Base-by-base conservation (phyloP, 2,888 invertebrate species). In the Oscheius sp. region DNA sequence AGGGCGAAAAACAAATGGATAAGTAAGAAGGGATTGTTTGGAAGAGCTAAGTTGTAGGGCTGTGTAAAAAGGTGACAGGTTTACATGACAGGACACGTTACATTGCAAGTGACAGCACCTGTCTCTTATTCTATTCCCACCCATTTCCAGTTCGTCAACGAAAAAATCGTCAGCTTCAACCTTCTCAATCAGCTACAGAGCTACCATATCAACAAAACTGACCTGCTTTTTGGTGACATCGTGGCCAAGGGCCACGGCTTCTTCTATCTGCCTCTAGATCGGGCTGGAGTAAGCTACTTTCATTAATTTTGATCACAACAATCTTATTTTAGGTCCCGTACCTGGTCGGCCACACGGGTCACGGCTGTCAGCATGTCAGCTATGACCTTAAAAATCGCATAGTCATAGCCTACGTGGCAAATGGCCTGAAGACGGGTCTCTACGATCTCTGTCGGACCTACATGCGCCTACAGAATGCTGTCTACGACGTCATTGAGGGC, bases 201-300 rank as follows among this genome's bases (percentile, higher is more conserved):
- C 32, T 77, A 74, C 47, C 76, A 76, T 70, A 75, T 77, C 57
- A 80, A 80, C 58, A 76, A 82, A 21, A 78, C 77, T 21, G 83
- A 84, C 70, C 65, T 82, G 42, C 76, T 84, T 59, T 80, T 84
- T 57, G 79, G 76, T 11, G 82, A 84, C 42, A 60, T 60, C 11
- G 76, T 80, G 10, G 77, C 82, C 48, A 82, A 82, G 68, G 83
- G 82, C 13, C 78, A 84, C 63, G 83, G 83, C 59, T 79, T 84
- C 59, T 79, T 84, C 76, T 79, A 82, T 70, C 65, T 80, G 68
- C 78, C 78, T 1, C 73, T 78, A 10, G 55, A 76, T 11, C 60
- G 79, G 57, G 78, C 77, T 35, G 79, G 79, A 33, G 79, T 80
- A 35, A 60, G 79, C 48, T 33, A 10, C 33, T 63, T n/a, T 21